These are phyloP conservation scores for Malurus elegans DNA, from an alignment of 2,113 vertebrate genomes.

Conservation along the genomic window DNA sequence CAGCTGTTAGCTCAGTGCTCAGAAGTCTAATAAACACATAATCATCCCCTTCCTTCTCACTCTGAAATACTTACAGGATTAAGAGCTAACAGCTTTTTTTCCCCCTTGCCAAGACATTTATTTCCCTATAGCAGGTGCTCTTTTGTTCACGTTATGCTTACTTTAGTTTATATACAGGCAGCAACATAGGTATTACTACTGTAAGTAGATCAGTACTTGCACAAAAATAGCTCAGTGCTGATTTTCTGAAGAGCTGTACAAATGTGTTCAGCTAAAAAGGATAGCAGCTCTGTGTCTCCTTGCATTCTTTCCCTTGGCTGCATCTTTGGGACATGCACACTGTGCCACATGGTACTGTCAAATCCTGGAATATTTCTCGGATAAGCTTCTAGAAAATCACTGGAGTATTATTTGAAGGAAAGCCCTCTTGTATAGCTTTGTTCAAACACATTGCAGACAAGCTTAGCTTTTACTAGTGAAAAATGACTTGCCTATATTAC, in stretches of 20 bases:
- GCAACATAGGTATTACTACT: not conserved
- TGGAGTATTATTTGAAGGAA: not conserved
- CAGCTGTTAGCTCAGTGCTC: too few relatives aligned
- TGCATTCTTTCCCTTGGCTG: not conserved
- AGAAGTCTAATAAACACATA: not conserved
- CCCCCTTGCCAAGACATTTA: not conserved
- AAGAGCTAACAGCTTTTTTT: not conserved
- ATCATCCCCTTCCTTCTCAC: not conserved
- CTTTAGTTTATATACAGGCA: not conserved
- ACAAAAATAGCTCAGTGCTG: not conserved
- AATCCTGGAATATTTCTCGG: not conserved
- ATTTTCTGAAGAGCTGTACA: not conserved
- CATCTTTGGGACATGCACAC: not conserved
- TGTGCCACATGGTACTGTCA: not conserved
- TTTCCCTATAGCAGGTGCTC: not conserved
- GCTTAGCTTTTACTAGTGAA: not conserved
- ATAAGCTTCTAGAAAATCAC: not conserved
- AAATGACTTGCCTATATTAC: not conserved
- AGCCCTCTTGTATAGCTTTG: not conserved
- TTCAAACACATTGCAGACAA: not conserved
- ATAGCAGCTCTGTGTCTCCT: not conserved
- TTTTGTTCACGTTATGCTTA: not conserved
- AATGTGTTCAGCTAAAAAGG: not conserved
- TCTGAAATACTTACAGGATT: conserved; percentile 20
- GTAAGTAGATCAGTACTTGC: not conserved